These are phyloP conservation scores for Cladopsammia gracilis DNA, from an alignment of 64 coral and sea anemone genomes.

Conservation along the genomic window DNA sequence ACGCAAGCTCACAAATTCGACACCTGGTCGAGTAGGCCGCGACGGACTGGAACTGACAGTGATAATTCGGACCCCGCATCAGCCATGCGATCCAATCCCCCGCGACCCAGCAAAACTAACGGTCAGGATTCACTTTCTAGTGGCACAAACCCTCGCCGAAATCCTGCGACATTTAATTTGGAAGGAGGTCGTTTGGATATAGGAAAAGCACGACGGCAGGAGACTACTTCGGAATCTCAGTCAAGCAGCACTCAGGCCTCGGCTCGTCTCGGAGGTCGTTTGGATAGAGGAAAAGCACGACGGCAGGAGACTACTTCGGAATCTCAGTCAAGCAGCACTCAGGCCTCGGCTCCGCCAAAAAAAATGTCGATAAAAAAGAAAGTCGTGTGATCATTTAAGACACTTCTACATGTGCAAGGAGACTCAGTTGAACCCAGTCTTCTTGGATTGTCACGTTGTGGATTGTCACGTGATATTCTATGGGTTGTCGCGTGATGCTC, in stretches of 20 bases:
- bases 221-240: background rate
- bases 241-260: background rate
- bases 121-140: background rate
- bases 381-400: slow-evolving; percentile 1
- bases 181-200: background rate
- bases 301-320: background rate
- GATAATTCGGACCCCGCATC: background rate
- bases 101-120: background rate
- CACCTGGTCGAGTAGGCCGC: background rate
- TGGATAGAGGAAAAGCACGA: background rate
- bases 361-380: slow-evolving; percentile 22
- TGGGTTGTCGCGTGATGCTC: no score
- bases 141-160: background rate
- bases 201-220: background rate
- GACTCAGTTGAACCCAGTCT: no score
- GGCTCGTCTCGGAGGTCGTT: background rate
- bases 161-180: background rate
- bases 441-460: no score
- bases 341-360: background rate
- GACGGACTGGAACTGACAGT: background rate
- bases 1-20: background rate
- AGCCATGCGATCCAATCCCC: background rate
- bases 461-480: no score
- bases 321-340: background rate
- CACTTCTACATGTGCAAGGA: no score